Base-by-base conservation (phyloP, 2,113 vertebrate genomes). In the Planiliza haematocheilus region DNA sequence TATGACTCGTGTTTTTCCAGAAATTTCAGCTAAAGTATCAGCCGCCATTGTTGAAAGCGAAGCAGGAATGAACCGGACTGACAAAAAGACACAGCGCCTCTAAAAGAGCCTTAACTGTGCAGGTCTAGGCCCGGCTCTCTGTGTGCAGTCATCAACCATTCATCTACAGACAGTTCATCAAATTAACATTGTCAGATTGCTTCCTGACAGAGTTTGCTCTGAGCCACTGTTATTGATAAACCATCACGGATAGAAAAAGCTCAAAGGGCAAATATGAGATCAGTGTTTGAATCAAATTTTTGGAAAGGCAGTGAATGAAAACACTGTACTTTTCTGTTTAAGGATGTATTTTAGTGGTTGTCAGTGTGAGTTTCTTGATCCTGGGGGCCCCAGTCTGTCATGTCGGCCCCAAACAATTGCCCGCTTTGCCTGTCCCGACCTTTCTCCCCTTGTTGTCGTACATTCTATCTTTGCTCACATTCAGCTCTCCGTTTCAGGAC, bases 401-500 rank as follows among this genome's bases (percentile, higher is more conserved):
- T n/a, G n/a, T n/a, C n/a, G n/a, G n/a, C n/a, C n/a, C n/a, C n/a
- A n/a, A n/a, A n/a, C n/a, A n/a, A n/a, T n/a, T n/a, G n/a, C n/a
- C n/a, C n/a, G n/a, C n/a, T n/a, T 20, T 46, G 17, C 21, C 13
- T 4, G 12, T 39, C 1, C n/a, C 7, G 52, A 14, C 14, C 11
- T 51, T 49, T 13, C 46, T 34, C 13, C 12, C 39, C 0, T 30
- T 21, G 43, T 37, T 16, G 41, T 34, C 20, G 42, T 68, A 16
- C 16, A 16, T 13, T 43, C 30, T 34, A 45, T 48, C 1, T 3
- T 30, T 24, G 4, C 8, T 30, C 16, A 30, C 10, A 8, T 7
- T 37, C 10, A 8, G 10, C 24, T 38, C n/a, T 59, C 10, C 49
- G 2, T 45, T 16, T 75, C 91, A 98, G 97, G 88, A 90, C 93